Evolutionary conservation across 2,797 vertebrate species (phyloP).

Genomic region (Darevskia mixta): DNA sequence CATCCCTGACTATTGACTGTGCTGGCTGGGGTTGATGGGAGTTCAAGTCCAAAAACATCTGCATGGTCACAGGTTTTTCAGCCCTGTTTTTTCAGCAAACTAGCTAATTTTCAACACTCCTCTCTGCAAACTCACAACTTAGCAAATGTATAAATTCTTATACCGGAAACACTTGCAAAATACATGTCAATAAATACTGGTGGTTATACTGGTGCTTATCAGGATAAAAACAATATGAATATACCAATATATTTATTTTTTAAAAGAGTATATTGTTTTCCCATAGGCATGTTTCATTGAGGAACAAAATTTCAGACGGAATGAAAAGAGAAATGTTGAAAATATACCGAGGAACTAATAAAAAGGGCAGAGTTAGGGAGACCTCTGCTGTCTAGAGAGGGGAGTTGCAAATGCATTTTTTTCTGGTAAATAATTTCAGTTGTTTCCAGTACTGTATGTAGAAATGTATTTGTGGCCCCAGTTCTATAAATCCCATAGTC

Average conservation of each 20-base stretch:
- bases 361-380: constrained; percentile 36
- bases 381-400: constrained; percentile 62
- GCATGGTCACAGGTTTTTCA: too few species aligned
- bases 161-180: neutral
- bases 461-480: too few species aligned
- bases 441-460: neutral
- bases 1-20: too few species aligned
- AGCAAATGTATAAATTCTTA: neutral
- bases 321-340: too few species aligned
- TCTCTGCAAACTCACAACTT: neutral
- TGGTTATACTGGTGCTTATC: neutral
- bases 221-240: too few species aligned
- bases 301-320: too few species aligned
- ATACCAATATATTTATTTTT: neutral
- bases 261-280: neutral
- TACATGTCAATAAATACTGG: neutral
- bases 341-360: neutral
- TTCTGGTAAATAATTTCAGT: neutral
- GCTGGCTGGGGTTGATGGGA: too few species aligned
- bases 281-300: neutral
- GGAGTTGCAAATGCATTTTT: neutral
- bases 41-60: too few species aligned
- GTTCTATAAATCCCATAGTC: neutral
- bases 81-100: neutral
- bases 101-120: neutral